These are phyloP conservation scores for Brevipalpus yothersi DNA, from an alignment of 1,140 invertebrate genomes.

Conservation along the genomic window DNA sequence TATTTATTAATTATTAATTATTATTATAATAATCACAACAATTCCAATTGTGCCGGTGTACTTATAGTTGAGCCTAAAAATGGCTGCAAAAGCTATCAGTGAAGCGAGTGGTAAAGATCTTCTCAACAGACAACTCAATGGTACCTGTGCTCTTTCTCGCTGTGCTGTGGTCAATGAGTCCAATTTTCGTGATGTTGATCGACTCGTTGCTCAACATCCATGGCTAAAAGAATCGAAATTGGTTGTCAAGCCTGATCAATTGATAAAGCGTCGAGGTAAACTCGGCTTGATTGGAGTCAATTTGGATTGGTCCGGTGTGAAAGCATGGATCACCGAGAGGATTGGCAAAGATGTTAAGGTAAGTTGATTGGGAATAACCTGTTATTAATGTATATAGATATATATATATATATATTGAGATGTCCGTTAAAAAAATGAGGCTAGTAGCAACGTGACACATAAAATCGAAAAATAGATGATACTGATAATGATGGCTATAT, in stretches of 20 bases:
- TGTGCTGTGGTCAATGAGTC: slow-evolving; percentile 53
- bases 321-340: slow-evolving; percentile 66
- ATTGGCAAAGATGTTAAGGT: slow-evolving; percentile 60
- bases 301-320: slow-evolving; percentile 42
- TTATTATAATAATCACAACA: too few species aligned
- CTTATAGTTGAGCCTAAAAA: slow-evolving; percentile 20
- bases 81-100: slow-evolving; percentile 94
- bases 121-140: slow-evolving; percentile 55
- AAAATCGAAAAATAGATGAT: background rate
- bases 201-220: slow-evolving; percentile 41
- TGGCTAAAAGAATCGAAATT: slow-evolving; percentile 65
- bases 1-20: too few species aligned
- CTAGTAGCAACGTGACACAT: background rate
- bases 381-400: too few species aligned
- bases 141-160: slow-evolving; percentile 41
- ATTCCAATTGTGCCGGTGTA: too few species aligned
- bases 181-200: slow-evolving; percentile 37
- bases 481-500: too few species aligned
- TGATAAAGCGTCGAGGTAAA: slow-evolving; percentile 93
- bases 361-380: slow-evolving; percentile 7
- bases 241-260: slow-evolving; percentile 94
- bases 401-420: too few species aligned
- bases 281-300: slow-evolving; percentile 90
- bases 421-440: too few species aligned
- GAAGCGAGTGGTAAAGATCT: slow-evolving; percentile 87